Conservation (phyloP, 1,140 invertebrate species). For the Procambarus virginalis region DNA sequence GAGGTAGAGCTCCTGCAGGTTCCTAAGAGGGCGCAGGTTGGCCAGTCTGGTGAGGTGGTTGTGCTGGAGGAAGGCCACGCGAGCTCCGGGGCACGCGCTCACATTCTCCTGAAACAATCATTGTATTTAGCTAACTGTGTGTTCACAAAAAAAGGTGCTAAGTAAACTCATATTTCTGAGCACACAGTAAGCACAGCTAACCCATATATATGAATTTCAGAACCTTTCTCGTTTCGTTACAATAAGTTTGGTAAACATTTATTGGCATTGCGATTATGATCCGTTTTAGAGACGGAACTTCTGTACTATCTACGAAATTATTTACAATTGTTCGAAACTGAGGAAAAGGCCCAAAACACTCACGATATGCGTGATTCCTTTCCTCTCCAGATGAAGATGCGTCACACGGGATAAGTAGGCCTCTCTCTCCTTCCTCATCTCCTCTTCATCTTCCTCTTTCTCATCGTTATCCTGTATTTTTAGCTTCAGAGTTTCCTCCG, state of each 20-base stretch:
- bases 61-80: constrained; percentile 47
- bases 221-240: not conserved
- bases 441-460: not conserved
- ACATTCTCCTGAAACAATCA: constrained; percentile 32
- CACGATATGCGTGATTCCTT: constrained; percentile 40
- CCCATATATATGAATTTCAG: too few relatives aligned
- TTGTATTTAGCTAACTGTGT: not conserved
- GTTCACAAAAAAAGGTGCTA: too few relatives aligned
- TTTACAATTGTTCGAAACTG: not conserved
- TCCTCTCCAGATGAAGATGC: constrained; percentile 34
- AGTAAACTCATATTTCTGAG: too few relatives aligned
- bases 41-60: constrained; percentile 53
- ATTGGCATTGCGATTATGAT: not conserved
- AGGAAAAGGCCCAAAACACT: not conserved
- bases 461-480: not conserved
- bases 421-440: constrained; percentile 4
- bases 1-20: constrained; percentile 53
- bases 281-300: not conserved
- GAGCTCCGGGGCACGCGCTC: constrained; percentile 4
- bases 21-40: constrained; percentile 29
- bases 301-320: not conserved
- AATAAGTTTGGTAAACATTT: too few relatives aligned
- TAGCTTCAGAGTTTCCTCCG: not conserved
- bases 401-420: constrained; percentile 9
- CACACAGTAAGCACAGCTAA: not conserved